Percentiles rank a stretch among this genome's conserved stretches.
phyloP scores from a whole-genome alignment of 2,888 invertebrate species.

The Eulithis testata region DNA sequence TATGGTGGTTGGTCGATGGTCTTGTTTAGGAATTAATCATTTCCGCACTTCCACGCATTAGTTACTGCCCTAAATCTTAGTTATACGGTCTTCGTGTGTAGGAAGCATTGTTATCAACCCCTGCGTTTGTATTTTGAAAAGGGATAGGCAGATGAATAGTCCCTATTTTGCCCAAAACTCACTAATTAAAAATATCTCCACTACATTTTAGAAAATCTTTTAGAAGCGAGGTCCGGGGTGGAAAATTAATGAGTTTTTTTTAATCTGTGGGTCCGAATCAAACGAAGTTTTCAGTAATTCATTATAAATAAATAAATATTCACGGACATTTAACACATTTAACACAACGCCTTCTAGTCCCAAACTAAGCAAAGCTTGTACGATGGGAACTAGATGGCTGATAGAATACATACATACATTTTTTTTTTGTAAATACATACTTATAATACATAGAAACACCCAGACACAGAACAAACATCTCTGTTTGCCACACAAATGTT shows the following conservation, averaged over 20 bases:
- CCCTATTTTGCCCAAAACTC: conserved; percentile 24
- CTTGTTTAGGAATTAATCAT: too few relatives aligned
- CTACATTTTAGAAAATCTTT: conserved; percentile 19
- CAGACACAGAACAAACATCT: too few relatives aligned
- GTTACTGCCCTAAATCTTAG: conserved; percentile 11
- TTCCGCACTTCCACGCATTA: background rate
- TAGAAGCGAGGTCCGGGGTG: conserved; percentile 1
- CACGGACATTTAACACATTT: too few relatives aligned
- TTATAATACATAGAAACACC: too few relatives aligned
- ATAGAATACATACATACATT: too few relatives aligned
- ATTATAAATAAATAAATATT: too few relatives aligned
- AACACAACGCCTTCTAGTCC: too few relatives aligned
- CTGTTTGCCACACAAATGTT: too few relatives aligned
- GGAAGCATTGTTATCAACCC: conserved; percentile 23
- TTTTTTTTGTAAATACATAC: too few relatives aligned
- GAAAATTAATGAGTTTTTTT: conserved; percentile 3
- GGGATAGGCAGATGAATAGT: conserved; percentile 21
- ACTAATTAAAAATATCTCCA: conserved; percentile 26
- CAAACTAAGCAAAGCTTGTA: too few relatives aligned
- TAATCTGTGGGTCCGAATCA: conserved; percentile 4
- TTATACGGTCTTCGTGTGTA: conserved; percentile 13
- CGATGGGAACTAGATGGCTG: too few relatives aligned
- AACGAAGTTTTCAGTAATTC: background rate
- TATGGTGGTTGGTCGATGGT: too few relatives aligned
- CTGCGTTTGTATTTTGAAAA: conserved; percentile 33